Conservation (phyloP, 2,888 invertebrate species). For the Herminia tarsipennalis region DNA sequence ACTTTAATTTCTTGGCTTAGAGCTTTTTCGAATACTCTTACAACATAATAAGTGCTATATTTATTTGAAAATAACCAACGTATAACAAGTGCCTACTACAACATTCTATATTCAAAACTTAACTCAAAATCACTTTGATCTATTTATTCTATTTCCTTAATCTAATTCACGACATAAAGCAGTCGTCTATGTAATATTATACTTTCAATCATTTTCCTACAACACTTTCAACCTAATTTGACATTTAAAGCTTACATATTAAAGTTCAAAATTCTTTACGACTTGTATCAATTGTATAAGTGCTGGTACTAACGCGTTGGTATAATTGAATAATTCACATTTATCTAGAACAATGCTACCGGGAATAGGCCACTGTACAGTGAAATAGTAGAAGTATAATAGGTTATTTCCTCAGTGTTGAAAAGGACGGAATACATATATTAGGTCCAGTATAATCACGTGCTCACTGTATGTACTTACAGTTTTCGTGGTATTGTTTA, state of each 20-base stretch:
- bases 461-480: too few species aligned
- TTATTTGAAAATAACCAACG: too few species aligned
- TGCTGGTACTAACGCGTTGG: constrained; percentile 12
- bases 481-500: too few species aligned
- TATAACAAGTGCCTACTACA: too few species aligned
- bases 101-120: neutral
- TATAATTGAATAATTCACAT: constrained; percentile 50
- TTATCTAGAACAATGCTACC: constrained; percentile 49
- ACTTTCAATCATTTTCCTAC: constrained; percentile 21
- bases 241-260: neutral
- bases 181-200: constrained; percentile 22
- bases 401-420: too few species aligned
- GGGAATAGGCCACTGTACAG: constrained; percentile 17
- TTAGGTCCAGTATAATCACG: too few species aligned
- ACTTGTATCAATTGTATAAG: constrained; percentile 1
- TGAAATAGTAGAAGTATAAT: neutral
- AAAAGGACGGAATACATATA: too few species aligned
- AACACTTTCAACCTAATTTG: neutral
- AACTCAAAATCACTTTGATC: constrained; percentile 11
- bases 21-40: too few species aligned
- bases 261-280: neutral
- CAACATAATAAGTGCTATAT: too few species aligned
- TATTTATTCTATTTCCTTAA: constrained; percentile 36
- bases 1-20: too few species aligned
- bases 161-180: constrained; percentile 24